phyloP scores from a whole-genome alignment of 2,113 vertebrate genomes.

The Carlito syrichta region DNA sequence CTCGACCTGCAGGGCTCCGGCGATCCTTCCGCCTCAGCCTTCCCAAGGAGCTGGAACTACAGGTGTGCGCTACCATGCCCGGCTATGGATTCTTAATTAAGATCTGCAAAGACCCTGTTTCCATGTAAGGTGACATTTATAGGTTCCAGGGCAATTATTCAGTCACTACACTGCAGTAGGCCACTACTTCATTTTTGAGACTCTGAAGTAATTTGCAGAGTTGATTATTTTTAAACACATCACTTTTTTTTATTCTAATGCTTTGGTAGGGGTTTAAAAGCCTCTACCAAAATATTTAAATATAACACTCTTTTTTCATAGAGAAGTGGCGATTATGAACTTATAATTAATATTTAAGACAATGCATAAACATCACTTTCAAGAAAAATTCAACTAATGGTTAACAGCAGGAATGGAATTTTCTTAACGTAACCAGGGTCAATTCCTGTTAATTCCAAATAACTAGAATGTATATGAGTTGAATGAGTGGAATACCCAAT shows the following conservation, averaged over 20 bases:
- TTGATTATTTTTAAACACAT: background rate
- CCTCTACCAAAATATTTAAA: background rate
- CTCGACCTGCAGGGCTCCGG: too few relatives aligned
- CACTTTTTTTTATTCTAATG: background rate
- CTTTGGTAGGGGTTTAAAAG: background rate
- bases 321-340: background rate
- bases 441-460: constrained; percentile 26
- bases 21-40: too few relatives aligned
- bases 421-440: background rate
- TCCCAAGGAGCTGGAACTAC: too few relatives aligned
- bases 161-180: background rate
- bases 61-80: too few relatives aligned
- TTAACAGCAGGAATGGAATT: background rate
- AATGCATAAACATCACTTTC: background rate
- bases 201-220: background rate
- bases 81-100: too few relatives aligned
- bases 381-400: background rate
- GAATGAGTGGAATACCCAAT: background rate
- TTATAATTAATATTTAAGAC: constrained; percentile 7
- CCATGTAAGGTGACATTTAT: background rate
- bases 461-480: background rate
- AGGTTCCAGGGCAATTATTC: background rate
- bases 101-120: background rate
- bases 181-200: background rate
- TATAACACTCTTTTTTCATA: background rate